A percentile compares a stretch with the other conserved stretches of the same genome.
Conservation (phyloP, 2,888 invertebrate species). For the Anagyrus pseudococci region DNA sequence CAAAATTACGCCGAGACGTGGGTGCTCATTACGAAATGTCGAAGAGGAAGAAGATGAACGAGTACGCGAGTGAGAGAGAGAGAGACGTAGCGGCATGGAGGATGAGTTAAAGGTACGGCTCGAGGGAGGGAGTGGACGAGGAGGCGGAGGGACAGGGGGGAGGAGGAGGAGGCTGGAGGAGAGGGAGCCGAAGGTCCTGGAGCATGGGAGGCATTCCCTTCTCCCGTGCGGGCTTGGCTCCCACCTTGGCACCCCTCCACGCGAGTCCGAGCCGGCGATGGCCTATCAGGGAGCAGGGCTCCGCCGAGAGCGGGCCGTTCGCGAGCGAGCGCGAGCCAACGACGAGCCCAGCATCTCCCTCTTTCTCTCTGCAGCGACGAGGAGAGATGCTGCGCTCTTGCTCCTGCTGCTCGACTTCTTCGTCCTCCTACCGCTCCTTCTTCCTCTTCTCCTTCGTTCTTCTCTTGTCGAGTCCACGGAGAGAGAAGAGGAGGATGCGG, state of each 20-base stretch:
- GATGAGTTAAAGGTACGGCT: neutral
- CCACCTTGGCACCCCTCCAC: constrained; percentile 2
- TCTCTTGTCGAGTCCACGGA: no score
- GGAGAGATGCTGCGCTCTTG: neutral
- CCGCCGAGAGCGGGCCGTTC: neutral
- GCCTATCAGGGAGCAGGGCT: constrained; percentile 6
- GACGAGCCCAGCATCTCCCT: no score
- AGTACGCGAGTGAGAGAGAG: no score
- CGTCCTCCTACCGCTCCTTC: no score
- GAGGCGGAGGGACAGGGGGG: neutral
- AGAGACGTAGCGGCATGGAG: no score
- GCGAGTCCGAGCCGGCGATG: constrained; percentile 44
- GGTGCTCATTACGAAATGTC: neutral
- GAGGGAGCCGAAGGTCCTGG: constrained; percentile 37
- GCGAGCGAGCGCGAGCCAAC: neutral
- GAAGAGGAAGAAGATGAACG: neutral
- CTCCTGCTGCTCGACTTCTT: no score
- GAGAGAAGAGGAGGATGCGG: constrained; percentile 3
- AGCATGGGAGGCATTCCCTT: neutral
- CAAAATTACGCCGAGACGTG: neutral
- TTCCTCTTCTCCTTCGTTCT: no score
- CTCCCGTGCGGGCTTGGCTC: neutral
- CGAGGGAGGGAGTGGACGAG: neutral
- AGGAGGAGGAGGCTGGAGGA: constrained; percentile 16
- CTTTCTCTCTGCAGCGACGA: neutral